Evolutionary conservation across 2,113 vertebrate species (phyloP).

Genomic region (Anguilla japonica): DNA sequence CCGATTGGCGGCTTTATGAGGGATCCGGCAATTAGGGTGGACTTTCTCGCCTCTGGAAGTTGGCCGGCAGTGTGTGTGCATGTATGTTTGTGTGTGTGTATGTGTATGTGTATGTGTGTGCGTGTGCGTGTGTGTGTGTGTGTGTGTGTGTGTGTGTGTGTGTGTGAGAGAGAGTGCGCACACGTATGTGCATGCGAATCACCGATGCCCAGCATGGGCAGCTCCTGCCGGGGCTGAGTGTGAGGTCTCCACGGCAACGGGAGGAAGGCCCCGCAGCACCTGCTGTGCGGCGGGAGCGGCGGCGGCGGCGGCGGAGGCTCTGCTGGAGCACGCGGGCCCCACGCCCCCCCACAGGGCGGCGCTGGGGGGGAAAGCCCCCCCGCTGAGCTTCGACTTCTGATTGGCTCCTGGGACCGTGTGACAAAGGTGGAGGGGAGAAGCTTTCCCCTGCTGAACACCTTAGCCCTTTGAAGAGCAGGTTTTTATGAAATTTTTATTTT

Average conservation of each 20-base stretch:
- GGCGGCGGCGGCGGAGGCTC: too few relatives aligned
- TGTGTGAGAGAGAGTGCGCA: too few relatives aligned
- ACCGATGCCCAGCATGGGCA: background rate
- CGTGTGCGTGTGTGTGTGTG: background rate
- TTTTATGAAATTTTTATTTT: too few relatives aligned
- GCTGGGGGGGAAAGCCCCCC: background rate
- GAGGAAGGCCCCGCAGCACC: background rate
- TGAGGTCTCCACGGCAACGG: slow-evolving; percentile 12
- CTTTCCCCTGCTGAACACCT: background rate
- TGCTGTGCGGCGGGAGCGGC: background rate
- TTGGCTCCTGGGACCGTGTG: background rate
- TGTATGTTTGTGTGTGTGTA: too few relatives aligned
- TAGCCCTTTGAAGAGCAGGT: too few relatives aligned
- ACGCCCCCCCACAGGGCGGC: background rate
- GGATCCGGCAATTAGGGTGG: background rate
- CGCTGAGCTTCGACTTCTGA: background rate
- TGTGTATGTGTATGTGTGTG: background rate
- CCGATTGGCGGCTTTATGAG: background rate
- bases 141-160: background rate
- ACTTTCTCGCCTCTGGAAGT: background rate
- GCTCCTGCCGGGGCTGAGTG: background rate
- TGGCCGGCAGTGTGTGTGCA: background rate
- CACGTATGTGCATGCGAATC: background rate
- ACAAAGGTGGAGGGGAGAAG: too few relatives aligned
- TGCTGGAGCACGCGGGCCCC: background rate